Base-by-base conservation (phyloP, 2,113 vertebrate genomes). In the Podarcis raffonei region DNA sequence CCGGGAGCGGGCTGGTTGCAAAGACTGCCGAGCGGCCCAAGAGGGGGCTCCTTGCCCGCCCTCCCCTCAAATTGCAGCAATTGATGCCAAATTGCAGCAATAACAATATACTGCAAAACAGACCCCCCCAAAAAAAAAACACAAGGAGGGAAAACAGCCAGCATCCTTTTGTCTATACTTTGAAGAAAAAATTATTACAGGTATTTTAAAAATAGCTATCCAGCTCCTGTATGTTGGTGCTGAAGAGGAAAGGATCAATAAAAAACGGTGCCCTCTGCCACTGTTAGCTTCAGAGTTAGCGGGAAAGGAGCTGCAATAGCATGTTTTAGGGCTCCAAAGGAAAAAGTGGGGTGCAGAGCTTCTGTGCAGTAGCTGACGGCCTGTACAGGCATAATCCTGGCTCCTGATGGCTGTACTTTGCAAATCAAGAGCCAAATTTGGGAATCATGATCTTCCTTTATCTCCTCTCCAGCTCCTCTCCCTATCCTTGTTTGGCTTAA, bases 121-220 rank as follows among this genome's bases (percentile, higher is more conserved):
- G 20, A 81, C 66, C 23, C 8, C 9, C 7, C 9, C 32, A 8
- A 39, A 39, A 81, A 57, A 59, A 1, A 48, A n/a, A 53, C 48
- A 53, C 37, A 75, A 71, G 37, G 89, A 81, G 89, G 62, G 87
- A 92, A 96, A 95, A 92, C 74, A 90, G 87, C 79, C 92, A 83
- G 79, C 78, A 59, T 84, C 83, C 88, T 82, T 81, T 89, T 92
- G 91, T 83, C 90, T 88, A 81, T 82, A 53, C 81, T 83, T 95
- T 94, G 92, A 92, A 94, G 12, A 82, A 92, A 93, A 94, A 35
- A 90, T 91, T 92, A 87, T 89, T 92, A 92, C 86, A 91, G 90
- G 90, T 92, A 90, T 92, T 94, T 95, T 94, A 12, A 91, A 94
- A 95, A 93, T 80, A 95, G 92, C 90, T 84, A n/a, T 90, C 92